A percentile compares a stretch with the other conserved stretches of the same genome.
phyloP scores from a whole-genome alignment of 2,797 vertebrate species.

The Melanotaenia trifasciata region DNA sequence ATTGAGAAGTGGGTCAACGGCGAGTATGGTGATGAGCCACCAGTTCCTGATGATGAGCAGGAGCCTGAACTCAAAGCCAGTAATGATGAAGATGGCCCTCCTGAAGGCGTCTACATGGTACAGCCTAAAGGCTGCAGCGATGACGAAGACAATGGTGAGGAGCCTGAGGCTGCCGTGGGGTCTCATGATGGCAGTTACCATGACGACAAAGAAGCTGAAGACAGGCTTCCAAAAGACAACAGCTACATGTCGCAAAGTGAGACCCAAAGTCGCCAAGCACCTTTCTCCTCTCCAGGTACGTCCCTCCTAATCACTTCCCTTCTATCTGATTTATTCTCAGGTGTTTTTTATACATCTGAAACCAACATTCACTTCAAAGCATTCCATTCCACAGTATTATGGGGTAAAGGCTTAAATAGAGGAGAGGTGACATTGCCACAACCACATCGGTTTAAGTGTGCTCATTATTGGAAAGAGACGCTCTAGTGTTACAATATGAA shows the following conservation, averaged over 20 bases:
- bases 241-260: conserved; percentile 81
- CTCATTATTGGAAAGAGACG: conserved; percentile 70
- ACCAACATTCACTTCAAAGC: conserved; percentile 51
- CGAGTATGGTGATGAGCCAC: conserved; percentile 92
- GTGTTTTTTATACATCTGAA: conserved; percentile 15
- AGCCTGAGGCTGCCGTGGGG: conserved; percentile 73
- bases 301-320: not conserved
- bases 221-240: conserved; percentile 84
- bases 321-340: conserved; percentile 25
- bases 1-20: conserved; percentile 99
- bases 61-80: conserved; percentile 76
- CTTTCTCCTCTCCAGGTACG: conserved; percentile 86
- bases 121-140: conserved; percentile 98
- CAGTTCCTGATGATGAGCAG: conserved; percentile 69
- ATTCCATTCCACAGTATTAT: conserved; percentile 53
- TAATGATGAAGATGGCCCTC: conserved; percentile 86
- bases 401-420: conserved; percentile 53
- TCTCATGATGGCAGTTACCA: conserved; percentile 84
- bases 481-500: conserved; percentile 81
- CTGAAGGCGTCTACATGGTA: conserved; percentile 97
- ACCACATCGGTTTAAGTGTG: conserved; percentile 73
- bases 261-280: conserved; percentile 81
- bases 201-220: conserved; percentile 87
- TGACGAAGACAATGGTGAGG: conserved; percentile 89
- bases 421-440: conserved; percentile 63